Conservation (phyloP, 2,113 vertebrate species). For the Corapipo altera region DNA sequence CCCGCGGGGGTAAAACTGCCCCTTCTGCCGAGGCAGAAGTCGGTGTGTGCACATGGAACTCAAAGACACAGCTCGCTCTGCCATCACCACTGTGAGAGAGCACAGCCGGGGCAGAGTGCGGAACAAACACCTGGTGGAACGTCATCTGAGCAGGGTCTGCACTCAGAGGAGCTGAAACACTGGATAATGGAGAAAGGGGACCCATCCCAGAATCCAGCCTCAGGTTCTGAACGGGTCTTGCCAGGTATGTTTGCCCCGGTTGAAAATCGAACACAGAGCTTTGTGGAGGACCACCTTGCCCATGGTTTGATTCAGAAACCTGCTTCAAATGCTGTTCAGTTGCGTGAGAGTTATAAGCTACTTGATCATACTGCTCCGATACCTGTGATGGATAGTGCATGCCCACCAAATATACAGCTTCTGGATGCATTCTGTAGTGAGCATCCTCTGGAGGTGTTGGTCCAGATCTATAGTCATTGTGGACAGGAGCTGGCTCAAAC, state of each 20-base stretch:
- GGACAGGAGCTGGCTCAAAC: constrained; percentile 82
- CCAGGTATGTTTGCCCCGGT: constrained; percentile 77
- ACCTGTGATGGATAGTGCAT: constrained; percentile 76
- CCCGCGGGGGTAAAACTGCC: constrained; percentile 75
- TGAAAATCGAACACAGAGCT: constrained; percentile 86
- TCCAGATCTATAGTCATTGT: constrained; percentile 82
- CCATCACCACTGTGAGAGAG: constrained; percentile 79
- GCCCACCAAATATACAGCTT: constrained; percentile 79
- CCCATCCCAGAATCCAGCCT: constrained; percentile 76
- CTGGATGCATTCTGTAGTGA: constrained; percentile 85
- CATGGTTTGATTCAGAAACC: constrained; percentile 73
- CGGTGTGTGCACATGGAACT: constrained; percentile 84
- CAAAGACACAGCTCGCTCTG: constrained; percentile 84
- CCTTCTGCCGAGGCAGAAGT: constrained; percentile 80
- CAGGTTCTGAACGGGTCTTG: constrained; percentile 81
- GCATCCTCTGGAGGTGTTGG: constrained; percentile 82
- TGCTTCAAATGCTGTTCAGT: constrained; percentile 70
- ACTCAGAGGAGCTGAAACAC: constrained; percentile 75
- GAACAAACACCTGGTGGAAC: constrained; percentile 84
- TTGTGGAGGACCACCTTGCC: constrained; percentile 74
- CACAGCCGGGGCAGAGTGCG: constrained; percentile 89
- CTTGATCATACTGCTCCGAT: constrained; percentile 74
- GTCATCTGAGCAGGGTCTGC: constrained; percentile 74
- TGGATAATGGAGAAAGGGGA: constrained; percentile 73
- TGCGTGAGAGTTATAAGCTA: constrained; percentile 61